These are phyloP conservation scores for Schlechtendalia chinensis DNA, from an alignment of 1,140 invertebrate species.

Conservation along the genomic window DNA sequence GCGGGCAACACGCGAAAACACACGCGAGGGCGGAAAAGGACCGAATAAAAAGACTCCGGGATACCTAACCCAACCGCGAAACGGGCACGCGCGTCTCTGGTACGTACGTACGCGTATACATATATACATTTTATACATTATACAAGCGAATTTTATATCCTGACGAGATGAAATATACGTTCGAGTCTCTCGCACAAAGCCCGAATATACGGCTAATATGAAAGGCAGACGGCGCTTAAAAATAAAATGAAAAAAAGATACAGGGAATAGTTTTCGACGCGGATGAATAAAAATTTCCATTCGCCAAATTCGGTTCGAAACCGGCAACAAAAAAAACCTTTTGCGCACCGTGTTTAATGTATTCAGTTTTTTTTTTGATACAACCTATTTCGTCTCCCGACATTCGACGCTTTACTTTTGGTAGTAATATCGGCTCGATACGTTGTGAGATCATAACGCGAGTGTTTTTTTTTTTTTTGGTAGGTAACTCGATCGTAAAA, in stretches of 20 bases:
- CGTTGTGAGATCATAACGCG: neutral
- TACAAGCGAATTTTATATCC: constrained; percentile 11
- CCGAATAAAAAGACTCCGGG: neutral
- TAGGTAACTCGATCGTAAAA: neutral
- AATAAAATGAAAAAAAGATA: neutral
- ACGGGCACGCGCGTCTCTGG: neutral
- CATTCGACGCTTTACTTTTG: neutral
- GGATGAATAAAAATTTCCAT: constrained; percentile 13
- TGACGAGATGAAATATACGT: constrained; percentile 39
- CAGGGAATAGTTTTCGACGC: neutral
- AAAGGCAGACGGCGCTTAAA: neutral
- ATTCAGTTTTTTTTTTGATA: neutral
- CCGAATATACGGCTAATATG: neutral
- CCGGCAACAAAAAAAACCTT: neutral
- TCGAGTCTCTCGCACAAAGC: neutral
- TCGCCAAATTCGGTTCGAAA: neutral
- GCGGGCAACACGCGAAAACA: neutral
- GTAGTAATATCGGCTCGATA: neutral
- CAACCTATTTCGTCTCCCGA: neutral
- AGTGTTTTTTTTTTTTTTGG: neutral
- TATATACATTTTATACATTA: too few relatives aligned
- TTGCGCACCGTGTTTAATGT: neutral
- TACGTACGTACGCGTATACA: too few relatives aligned
- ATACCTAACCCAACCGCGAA: neutral
- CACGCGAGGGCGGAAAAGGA: neutral